Evolutionary conservation across 1,140 invertebrate genomes (phyloP), one percentile per base, ranked within the genome.

Genomic region (Leptinotarsa undecemlineata): DNA sequence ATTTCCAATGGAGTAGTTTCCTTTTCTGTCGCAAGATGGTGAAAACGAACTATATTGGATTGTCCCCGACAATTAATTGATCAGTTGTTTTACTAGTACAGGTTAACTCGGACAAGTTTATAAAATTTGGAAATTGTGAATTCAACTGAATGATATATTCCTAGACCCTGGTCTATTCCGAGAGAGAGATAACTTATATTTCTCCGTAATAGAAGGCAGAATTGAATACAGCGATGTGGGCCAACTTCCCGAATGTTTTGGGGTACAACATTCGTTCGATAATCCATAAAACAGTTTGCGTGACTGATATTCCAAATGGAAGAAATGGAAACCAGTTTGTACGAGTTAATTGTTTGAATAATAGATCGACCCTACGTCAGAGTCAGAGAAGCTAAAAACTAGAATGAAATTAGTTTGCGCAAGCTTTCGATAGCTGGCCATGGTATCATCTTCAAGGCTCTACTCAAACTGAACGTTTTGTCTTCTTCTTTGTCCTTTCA

Each of bases 231-330:
- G 3, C n/a, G 1, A 57, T 57, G 14, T 17, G 51, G 51, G n/a
- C 15, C 51, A 57, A 17, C n/a, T 57, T 57, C 6, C 17, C 51
- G 15, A 57, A n/a, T 57, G 4, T 57, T 57, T 57, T n/a, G 15
- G 13, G 51, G 4, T n/a, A 19, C n/a, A 57, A 57, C 51, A 17
- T 68, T 47, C 15, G 66, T 26, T 68, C 23, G 66, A 68, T 68
- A 68, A 47, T 47, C 66, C 42, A 48, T 68, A 19, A 68, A 68
- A 68, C 13, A n/a, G 42, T n/a, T n/a, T 68, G 26, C 66, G 66
- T 68, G 66, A 68, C 66, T 47, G 66, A 68, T 68, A 42, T 68
- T 19, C 33, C 66, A n/a, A 47, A 68, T 42, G 23, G 33, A 68
- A 68, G 19, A 42, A 15, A 42, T 33, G 66, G 51, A 57, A 66